Conservation (phyloP, 2,797 vertebrate genomes). For the Rhynchotus rufescens region DNA sequence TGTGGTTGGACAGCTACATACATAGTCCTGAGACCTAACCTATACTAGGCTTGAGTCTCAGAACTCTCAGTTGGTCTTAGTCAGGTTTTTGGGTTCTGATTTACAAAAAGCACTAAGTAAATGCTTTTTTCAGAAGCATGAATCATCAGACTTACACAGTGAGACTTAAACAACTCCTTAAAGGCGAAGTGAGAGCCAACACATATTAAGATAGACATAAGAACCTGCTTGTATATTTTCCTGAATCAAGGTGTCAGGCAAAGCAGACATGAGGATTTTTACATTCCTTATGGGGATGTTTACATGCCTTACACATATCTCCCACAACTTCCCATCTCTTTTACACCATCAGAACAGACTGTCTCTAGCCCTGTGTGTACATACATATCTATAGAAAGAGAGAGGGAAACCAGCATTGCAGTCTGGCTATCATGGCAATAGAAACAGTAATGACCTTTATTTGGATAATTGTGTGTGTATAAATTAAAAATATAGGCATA, state of each 20-base stretch:
- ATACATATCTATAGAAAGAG: not conserved
- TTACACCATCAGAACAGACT: not conserved
- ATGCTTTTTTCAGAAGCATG: not conserved
- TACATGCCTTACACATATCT: not conserved
- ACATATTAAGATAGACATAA: not conserved
- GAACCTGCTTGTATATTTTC: not conserved
- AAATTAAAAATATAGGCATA: not conserved
- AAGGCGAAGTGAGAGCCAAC: not conserved
- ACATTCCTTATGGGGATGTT: not conserved
- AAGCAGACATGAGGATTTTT: not conserved
- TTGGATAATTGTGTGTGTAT: not conserved
- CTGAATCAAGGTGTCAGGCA: not conserved
- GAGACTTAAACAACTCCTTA: not conserved
- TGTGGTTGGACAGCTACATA: rapidly evolving
- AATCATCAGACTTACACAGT: not conserved
- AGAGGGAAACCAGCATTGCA: not conserved
- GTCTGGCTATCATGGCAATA: not conserved
- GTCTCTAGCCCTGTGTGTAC: not conserved
- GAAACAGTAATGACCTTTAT: not conserved
- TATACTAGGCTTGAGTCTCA: not conserved
- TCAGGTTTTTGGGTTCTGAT: not conserved
- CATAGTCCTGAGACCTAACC: not conserved
- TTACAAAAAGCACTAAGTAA: not conserved
- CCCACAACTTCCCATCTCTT: not conserved
- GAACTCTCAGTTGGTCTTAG: not conserved